Conservation (phyloP, 2,888 invertebrate genomes). For the Metalampra italica region DNA sequence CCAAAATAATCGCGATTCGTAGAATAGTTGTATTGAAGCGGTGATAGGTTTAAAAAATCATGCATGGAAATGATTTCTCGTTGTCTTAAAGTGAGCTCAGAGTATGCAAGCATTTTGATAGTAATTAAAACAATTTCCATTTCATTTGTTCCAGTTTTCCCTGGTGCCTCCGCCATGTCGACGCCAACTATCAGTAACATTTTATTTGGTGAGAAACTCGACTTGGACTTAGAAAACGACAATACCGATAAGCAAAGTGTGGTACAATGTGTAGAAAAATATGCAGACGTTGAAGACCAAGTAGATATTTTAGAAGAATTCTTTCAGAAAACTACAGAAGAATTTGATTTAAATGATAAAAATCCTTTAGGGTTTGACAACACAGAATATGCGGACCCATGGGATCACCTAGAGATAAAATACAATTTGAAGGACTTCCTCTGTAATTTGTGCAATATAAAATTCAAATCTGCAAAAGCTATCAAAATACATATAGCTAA, state of each 20-base stretch:
- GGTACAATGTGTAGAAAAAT: constrained; percentile 24
- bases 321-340: constrained; percentile 14
- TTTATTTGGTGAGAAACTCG: constrained; percentile 46
- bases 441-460: constrained; percentile 48
- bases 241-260: constrained; percentile 10
- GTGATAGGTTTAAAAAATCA: too few relatives aligned
- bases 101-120: neutral
- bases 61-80: neutral
- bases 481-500: constrained; percentile 42
- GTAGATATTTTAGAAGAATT: constrained; percentile 42
- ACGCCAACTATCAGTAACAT: constrained; percentile 61
- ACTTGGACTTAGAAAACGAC: constrained; percentile 16
- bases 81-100: neutral
- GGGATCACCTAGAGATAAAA: constrained; percentile 5
- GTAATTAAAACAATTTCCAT: too few relatives aligned
- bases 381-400: neutral
- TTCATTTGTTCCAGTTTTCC: neutral
- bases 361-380: constrained; percentile 9
- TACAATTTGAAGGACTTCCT: constrained; percentile 37
- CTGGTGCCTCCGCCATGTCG: constrained; percentile 30
- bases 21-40: too few relatives aligned
- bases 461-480: constrained; percentile 26
- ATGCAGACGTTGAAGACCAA: constrained; percentile 22
- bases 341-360: constrained; percentile 12
- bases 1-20: too few relatives aligned